Percentiles rank a stretch among this genome's conserved stretches.
Evolutionary conservation across 2,113 vertebrate species (phyloP).

Genomic region (Alosa alosa): DNA sequence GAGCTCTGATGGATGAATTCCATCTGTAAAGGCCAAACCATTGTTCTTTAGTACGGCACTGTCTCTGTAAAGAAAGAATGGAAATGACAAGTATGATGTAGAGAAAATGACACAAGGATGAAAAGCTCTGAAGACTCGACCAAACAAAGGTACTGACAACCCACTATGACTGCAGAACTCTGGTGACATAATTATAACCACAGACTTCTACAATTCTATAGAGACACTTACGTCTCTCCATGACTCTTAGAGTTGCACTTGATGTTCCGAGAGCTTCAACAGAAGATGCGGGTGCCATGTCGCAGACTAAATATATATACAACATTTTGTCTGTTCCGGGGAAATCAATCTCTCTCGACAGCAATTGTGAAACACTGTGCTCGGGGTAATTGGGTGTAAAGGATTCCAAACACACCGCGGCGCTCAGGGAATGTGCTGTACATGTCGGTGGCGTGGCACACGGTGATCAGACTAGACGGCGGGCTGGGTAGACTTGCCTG

Average conservation of each 20-base stretch:
- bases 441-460: background rate
- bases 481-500: background rate
- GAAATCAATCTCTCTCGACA: background rate
- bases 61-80: background rate
- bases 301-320: background rate
- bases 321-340: background rate
- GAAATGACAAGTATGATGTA: background rate
- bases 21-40: no score
- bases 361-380: background rate
- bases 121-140: background rate
- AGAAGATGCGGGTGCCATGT: background rate
- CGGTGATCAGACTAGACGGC: background rate
- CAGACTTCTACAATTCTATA: background rate
- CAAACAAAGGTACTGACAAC: background rate
- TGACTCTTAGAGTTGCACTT: background rate
- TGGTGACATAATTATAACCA: background rate
- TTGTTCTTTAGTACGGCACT: background rate
- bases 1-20: background rate
- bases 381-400: constrained; percentile 8
- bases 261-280: background rate
- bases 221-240: background rate
- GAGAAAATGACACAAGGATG: background rate
- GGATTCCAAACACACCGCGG: background rate
- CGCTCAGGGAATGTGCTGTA: background rate
- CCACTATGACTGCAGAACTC: background rate